Base-by-base conservation (phyloP, 2,797 vertebrate species). In the Sebastes trivittatus region DNA sequence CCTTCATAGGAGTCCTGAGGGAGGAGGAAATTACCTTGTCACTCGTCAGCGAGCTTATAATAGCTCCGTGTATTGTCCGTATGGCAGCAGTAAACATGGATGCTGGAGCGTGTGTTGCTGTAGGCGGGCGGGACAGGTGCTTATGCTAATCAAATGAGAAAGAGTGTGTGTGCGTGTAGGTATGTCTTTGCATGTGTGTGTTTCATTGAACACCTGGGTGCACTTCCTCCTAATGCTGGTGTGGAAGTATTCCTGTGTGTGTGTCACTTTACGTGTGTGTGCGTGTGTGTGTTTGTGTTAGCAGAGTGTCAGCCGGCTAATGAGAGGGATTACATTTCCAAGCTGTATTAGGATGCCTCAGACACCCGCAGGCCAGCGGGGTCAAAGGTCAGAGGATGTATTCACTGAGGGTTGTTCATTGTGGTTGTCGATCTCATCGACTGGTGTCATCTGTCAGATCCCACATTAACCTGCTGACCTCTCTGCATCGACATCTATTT, bases 11-110 rank as follows among this genome's bases (percentile, higher is more conserved):
- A 85, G 63, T 78, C 88, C 88, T 25, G 77, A 85, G 86, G 84
- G 85, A 78, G 52, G 46, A 85, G 82, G 78, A 84, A 89, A 88
- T 86, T 59, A 89, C 72, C 87, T 72, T 70, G 80, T 85, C 63
- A 69, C 85, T 81, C 63, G 46, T 82, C 84, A 80, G 67, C 14
- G 22, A 46, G 77, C 61, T 13, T 76, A 4, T 85, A 83, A 83
- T 70, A 80, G 79, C 83, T 83, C 68, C 7, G 32, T 68, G 77
- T 62, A 49, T 65, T 46, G 72, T 54, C 62, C 72, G 75, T 85
- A 80, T 78, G 87, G 82, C 83, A 46, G 61, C 78, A 20, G 88
- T 81, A 78, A 88, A 83, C 81, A 87, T 73, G 84, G 78, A 77
- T 2, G 59, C 71, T n/a, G 18, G 65, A 66, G 70, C 25, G 34